Conservation (phyloP, 2,888 invertebrate species). For the Hypsopygia costalis region DNA sequence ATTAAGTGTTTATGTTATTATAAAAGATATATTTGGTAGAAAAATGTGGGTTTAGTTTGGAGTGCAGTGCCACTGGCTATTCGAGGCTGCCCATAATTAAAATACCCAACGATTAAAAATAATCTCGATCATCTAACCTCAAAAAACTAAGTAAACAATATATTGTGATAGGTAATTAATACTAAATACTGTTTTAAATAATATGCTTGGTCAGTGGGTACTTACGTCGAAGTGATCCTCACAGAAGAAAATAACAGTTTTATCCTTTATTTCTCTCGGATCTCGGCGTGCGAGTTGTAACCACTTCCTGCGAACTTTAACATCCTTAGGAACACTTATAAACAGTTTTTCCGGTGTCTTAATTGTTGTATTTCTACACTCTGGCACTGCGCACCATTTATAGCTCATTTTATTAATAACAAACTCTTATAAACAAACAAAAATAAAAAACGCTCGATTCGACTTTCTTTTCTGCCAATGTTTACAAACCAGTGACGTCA, state of each 20-base stretch:
- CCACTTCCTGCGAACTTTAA: not conserved
- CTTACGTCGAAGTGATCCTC: no score
- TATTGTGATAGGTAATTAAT: not conserved
- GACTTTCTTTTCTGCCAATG: no score
- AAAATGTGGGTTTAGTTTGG: no score
- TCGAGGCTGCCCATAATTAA: no score
- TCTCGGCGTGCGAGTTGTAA: not conserved
- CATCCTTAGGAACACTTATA: not conserved
- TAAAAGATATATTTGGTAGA: no score
- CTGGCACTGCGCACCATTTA: slow-evolving; percentile 4
- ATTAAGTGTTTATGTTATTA: not conserved
- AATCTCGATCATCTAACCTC: no score
- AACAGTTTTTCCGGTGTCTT: slow-evolving; percentile 1
- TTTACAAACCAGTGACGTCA: no score
- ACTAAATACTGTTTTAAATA: not conserved
- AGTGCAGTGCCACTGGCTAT: no score
- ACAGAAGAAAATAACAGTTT: not conserved
- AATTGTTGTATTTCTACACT: slow-evolving; percentile 2
- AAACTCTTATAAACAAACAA: no score
- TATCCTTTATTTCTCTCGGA: not conserved
- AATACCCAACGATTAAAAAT: no score
- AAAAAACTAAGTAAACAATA: no score
- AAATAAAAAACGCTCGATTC: no score
- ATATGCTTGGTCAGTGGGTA: not conserved
- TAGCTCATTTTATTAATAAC: not conserved